Evolutionary conservation across 2,888 invertebrate genomes (phyloP).

Genomic region (Odiellus spinosus): DNA sequence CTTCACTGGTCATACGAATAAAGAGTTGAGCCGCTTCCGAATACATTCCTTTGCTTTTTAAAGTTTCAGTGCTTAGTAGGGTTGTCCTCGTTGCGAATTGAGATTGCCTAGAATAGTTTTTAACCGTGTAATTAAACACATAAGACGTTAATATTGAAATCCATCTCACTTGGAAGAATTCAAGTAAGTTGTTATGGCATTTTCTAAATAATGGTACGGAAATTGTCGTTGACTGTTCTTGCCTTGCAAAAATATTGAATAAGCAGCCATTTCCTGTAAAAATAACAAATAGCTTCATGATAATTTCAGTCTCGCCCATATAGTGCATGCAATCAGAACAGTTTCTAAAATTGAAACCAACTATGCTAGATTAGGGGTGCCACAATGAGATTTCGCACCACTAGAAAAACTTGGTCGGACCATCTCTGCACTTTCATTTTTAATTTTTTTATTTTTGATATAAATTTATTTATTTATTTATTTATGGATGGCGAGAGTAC

Average conservation of each 20-base stretch:
- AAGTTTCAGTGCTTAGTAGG: conserved; percentile 68
- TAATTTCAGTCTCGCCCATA: no score
- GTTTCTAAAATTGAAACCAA: no score
- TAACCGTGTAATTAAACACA: conserved; percentile 1
- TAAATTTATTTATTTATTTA: no score
- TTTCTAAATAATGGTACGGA: conserved; percentile 65
- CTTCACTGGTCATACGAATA: conserved; percentile 89
- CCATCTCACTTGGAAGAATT: conserved; percentile 63
- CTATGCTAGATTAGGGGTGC: no score
- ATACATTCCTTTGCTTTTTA: conserved; percentile 57
- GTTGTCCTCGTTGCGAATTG: conserved; percentile 86
- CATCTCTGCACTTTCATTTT: no score
- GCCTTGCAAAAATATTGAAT: conserved; percentile 65
- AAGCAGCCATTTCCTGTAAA: conserved; percentile 69
- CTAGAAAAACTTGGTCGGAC: no score
- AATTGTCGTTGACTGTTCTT: conserved; percentile 30
- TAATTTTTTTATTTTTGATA: no score
- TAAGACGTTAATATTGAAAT: conserved; percentile 5
- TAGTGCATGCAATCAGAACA: no score
- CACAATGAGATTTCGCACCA: no score
- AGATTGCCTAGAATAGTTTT: conserved; percentile 46
- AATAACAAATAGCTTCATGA: no score
- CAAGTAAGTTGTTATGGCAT: conserved; percentile 77
- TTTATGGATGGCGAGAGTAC: no score
- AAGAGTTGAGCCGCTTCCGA: conserved; percentile 89